phyloP scores from a whole-genome alignment of 2,797 vertebrate species.

The Gila robusta region DNA sequence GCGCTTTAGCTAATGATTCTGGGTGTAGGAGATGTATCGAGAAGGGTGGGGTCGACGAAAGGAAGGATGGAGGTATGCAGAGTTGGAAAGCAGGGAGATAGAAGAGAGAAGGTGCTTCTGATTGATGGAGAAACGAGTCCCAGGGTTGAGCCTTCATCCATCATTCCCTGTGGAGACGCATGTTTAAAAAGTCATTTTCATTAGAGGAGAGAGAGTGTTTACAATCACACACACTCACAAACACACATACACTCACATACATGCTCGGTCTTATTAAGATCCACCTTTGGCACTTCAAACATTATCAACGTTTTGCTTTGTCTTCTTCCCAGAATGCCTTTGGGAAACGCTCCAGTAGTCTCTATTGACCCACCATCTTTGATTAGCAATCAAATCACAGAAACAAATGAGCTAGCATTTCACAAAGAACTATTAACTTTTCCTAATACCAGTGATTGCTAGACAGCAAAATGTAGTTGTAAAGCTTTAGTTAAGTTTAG shows the following conservation, averaged over 20 bases:
- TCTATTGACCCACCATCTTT: conserved; percentile 46
- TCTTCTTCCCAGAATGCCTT: conserved; percentile 42
- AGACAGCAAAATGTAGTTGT: neutral
- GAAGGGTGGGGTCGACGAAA: conserved; percentile 36
- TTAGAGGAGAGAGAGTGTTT: conserved; percentile 50
- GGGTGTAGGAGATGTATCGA: conserved; percentile 38
- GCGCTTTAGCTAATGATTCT: conserved; percentile 83
- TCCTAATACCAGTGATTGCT: conserved; percentile 3
- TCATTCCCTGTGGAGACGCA: conserved; percentile 57
- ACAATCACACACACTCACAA: conserved; percentile 23
- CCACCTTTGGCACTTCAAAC: conserved; percentile 40
- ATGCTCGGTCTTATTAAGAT: conserved; percentile 21
- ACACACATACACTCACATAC: conserved; percentile 8
- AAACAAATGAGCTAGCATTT: conserved; percentile 28
- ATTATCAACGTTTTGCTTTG: conserved; percentile 52
- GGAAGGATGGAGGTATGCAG: conserved; percentile 30
- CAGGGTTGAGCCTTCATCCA: conserved; percentile 66
- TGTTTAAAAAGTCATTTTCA: conserved; percentile 66
- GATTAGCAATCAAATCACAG: conserved; percentile 25
- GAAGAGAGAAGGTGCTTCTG: conserved; percentile 30
- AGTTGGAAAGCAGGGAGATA: conserved; percentile 25
- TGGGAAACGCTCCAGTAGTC: conserved; percentile 22
- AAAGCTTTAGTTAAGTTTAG: neutral
- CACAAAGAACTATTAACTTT: conserved; percentile 1
- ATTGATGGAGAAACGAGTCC: conserved; percentile 55